Evolutionary conservation across 2,113 vertebrate species (phyloP), one percentile per base, ranked within the genome.

Genomic region (Nothobranchius kuhntae): DNA sequence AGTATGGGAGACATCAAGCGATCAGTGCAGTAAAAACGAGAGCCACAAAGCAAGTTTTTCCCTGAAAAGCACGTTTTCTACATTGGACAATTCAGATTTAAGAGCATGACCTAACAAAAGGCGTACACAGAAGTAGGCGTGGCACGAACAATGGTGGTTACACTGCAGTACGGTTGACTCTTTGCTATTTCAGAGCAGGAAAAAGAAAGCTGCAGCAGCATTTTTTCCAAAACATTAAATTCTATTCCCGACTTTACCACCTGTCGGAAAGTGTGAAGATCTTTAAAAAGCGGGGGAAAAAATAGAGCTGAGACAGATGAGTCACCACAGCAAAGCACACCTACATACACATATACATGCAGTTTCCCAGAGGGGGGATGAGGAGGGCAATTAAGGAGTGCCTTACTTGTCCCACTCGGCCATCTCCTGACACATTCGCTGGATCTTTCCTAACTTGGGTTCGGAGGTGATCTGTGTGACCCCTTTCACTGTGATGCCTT

Each of bases 331-430:
- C 30, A 38, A 53, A 65, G 60, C 26, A 54, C 67, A 66, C 77
- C 82, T 66, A 86, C 73, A 44, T 36, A 8, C 13, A 58, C 14
- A 58, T 52, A 75, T 44, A 58, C 74, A 68, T 42, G 67, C 30
- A 42, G 54, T 75, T 40, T 40, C 38, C 69, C 66, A 67, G 71
- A 53, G 57, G 72, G 42, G 30, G 21, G 13, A 21, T 2, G 35
- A 56, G 64, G 53, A 64, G 78, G 53, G 44, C 58, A 51, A 66
- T 53, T 47, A 61, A 45, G 38, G 56, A 51, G 53, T 24, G 47
- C 68, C 93, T 88, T 92, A 98, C 98, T 92, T 95, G 88, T 96
- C 95, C 97, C 96, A 99, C 86, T 95, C 94, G 61, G 94, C 93
- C 91, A 96, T 96, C 72, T 96, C 93, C 88, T 98, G 98, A 89